These are phyloP conservation scores for Boulengeromyrus knoepffleri DNA, from an alignment of 2,113 vertebrate genomes.

Conservation along the genomic window DNA sequence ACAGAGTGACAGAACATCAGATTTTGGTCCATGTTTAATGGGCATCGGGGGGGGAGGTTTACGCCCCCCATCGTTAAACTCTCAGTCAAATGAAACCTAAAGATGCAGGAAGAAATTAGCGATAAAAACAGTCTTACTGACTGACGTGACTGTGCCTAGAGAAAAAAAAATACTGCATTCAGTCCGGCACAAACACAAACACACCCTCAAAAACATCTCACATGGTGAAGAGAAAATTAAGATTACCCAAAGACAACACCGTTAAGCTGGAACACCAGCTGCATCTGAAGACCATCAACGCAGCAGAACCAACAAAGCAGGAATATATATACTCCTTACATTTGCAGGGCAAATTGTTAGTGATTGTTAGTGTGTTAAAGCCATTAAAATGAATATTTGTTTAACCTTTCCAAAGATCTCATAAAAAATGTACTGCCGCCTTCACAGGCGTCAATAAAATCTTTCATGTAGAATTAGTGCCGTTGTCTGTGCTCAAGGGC, in stretches of 20 bases:
- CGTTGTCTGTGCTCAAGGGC: neutral
- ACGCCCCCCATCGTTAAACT: neutral
- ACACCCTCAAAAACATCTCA: neutral
- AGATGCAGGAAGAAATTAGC: neutral
- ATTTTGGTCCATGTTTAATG: neutral
- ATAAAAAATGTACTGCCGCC: neutral
- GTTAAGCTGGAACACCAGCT: neutral
- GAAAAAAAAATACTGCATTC: neutral
- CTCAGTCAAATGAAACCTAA: neutral
- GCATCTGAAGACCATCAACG: neutral
- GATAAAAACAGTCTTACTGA: neutral
- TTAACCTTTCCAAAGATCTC: constrained; percentile 11
- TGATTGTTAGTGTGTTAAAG: neutral
- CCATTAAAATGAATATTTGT: constrained; percentile 3
- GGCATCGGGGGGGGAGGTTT: neutral
- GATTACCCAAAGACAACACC: neutral
- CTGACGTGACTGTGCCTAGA: neutral
- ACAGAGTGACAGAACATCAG: neutral
- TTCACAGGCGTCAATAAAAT: neutral
- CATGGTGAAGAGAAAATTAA: neutral
- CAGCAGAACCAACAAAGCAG: neutral
- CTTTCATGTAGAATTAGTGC: constrained; percentile 5
- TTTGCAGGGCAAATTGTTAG: neutral
- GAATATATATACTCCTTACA: neutral
- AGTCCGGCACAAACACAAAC: neutral